These are phyloP conservation scores for Chrysina gloriosa DNA, from an alignment of 2,888 invertebrate species.

Conservation along the genomic window DNA sequence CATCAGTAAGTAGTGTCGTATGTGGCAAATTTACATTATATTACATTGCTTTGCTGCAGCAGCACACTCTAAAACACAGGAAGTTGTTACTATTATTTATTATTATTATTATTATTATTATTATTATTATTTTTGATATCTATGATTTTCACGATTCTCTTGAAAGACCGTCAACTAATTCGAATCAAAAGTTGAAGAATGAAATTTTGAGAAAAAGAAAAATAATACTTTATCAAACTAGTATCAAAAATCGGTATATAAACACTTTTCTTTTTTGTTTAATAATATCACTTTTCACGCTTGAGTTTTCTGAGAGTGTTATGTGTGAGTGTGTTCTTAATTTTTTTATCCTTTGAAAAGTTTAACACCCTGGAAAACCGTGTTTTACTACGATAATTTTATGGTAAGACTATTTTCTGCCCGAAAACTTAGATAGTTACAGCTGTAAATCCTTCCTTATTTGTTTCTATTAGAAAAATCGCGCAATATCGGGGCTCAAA, in stretches of 20 bases:
- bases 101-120: too few species aligned
- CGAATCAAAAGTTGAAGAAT: background rate
- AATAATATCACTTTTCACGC: slow-evolving; percentile 22
- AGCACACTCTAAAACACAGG: slow-evolving; percentile 56
- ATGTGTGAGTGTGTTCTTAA: background rate
- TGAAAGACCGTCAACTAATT: background rate
- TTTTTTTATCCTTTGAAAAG: slow-evolving; percentile 3
- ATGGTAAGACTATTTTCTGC: slow-evolving; percentile 29
- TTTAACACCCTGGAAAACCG: slow-evolving; percentile 31
- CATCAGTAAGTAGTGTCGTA: slow-evolving; percentile 49
- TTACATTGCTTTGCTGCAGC: slow-evolving; percentile 47
- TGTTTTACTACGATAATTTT: slow-evolving; percentile 4
- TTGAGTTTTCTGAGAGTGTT: slow-evolving; percentile 26
- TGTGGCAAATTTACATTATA: slow-evolving; percentile 49
- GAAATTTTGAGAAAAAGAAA: slow-evolving; percentile 24
- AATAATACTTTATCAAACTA: slow-evolving; percentile 16
- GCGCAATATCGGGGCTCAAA: background rate
- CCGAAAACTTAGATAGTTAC: background rate
- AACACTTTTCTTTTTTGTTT: background rate
- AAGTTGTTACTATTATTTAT: slow-evolving; percentile 45
- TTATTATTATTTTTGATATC: too few species aligned
- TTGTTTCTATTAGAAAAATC: background rate
- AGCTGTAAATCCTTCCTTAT: background rate
- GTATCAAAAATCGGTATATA: slow-evolving; percentile 12
- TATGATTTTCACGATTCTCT: background rate